A percentile compares a stretch with the other conserved stretches of the same genome.
These are phyloP conservation scores for Oncorhynchus mykiss DNA, from an alignment of 2,113 vertebrate genomes.

Conservation along the genomic window DNA sequence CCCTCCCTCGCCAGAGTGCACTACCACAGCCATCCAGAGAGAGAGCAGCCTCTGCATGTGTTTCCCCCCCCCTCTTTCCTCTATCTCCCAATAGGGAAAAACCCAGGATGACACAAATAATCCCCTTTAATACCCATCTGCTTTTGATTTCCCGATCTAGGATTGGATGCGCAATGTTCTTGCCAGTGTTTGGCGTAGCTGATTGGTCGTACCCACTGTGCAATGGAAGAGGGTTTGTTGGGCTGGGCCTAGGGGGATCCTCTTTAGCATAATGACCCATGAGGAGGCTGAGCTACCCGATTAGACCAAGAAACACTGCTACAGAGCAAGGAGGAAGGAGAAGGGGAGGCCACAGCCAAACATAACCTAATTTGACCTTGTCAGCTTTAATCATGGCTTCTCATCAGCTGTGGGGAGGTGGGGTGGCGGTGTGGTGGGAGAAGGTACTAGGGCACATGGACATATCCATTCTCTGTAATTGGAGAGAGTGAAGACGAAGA, in stretches of 20 bases:
- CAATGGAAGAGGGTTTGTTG: constrained; percentile 48
- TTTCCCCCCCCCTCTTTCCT: constrained; percentile 28
- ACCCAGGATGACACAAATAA: constrained; percentile 68
- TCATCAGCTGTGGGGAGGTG: constrained; percentile 49
- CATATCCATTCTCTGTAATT: constrained; percentile 73
- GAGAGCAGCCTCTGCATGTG: constrained; percentile 51
- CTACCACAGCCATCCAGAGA: constrained; percentile 51
- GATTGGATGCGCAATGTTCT: constrained; percentile 61
- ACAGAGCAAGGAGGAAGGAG: constrained; percentile 14
- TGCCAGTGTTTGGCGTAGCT: constrained; percentile 57
- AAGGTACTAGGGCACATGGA: constrained; percentile 41
- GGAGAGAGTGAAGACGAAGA: constrained; percentile 36
- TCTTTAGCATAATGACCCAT: constrained; percentile 60
- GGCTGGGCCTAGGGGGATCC: constrained; percentile 47
- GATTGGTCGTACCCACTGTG: constrained; percentile 64
- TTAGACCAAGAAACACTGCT: constrained; percentile 29
- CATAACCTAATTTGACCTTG: constrained; percentile 71
- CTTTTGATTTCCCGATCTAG: constrained; percentile 63
- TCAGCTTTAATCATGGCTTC: constrained; percentile 56
- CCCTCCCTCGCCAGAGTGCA: constrained; percentile 46
- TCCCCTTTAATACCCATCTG: constrained; percentile 74
- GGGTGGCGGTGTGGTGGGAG: constrained; percentile 19
- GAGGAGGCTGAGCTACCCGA: constrained; percentile 37
- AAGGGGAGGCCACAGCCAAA: constrained; percentile 23
- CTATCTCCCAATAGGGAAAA: constrained; percentile 40